Conservation (phyloP, 2,888 invertebrate genomes). For the Mimas tiliae region DNA sequence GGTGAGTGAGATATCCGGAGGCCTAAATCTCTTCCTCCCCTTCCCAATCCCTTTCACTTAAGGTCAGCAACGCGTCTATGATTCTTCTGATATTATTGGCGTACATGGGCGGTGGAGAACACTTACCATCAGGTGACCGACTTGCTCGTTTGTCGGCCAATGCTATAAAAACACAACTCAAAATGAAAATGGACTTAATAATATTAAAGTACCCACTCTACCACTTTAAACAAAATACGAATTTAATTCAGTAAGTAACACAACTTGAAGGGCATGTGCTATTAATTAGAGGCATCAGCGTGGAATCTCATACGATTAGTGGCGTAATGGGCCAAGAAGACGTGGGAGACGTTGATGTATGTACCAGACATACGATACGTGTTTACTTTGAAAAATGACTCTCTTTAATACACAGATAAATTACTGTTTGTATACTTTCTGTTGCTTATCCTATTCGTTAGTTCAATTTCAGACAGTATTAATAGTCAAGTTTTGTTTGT, state of each 20-base stretch:
- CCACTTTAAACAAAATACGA: not conserved
- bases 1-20: too few relatives aligned
- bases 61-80: too few relatives aligned
- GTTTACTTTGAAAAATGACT: constrained; percentile 27
- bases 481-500: too few relatives aligned
- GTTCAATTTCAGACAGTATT: too few relatives aligned
- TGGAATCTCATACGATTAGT: constrained; percentile 77
- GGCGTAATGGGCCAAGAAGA: constrained; percentile 67
- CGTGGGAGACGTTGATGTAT: constrained; percentile 68
- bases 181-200: not conserved
- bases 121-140: too few relatives aligned
- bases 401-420: constrained; percentile 9
- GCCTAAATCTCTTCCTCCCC: too few relatives aligned
- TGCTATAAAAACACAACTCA: not conserved
- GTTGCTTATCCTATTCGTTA: not conserved
- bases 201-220: not conserved
- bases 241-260: constrained; percentile 29
- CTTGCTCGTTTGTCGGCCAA: too few relatives aligned
- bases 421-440: not conserved
- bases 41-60: too few relatives aligned
- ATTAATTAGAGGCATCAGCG: constrained; percentile 74
- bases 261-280: constrained; percentile 59
- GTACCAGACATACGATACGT: constrained; percentile 34
- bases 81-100: too few relatives aligned
- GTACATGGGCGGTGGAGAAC: too few relatives aligned